These are phyloP conservation scores for Pterocles gutturalis DNA, from an alignment of 2,113 vertebrate species.

Conservation along the genomic window DNA sequence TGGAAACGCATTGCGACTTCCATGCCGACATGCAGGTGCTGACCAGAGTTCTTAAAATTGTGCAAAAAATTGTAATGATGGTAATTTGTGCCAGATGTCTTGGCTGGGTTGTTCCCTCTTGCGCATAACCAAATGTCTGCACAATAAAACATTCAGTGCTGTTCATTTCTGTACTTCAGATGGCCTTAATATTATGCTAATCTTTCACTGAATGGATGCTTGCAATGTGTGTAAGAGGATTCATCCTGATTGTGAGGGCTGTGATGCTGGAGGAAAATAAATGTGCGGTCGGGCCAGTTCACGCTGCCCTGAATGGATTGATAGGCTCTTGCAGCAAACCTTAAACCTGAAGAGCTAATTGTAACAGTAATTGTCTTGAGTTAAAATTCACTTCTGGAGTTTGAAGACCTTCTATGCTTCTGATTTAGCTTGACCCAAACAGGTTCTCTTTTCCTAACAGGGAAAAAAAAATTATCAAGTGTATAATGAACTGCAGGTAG, in stretches of 20 bases:
- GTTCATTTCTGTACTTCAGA: constrained; percentile 52
- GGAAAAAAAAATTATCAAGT: not conserved
- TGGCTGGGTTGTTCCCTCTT: constrained; percentile 43
- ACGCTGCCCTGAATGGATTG: not conserved
- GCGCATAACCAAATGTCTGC: not conserved
- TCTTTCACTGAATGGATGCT: constrained; percentile 33
- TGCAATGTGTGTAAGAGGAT: constrained; percentile 39
- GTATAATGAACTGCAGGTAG: not conserved
- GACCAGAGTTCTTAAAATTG: constrained; percentile 27
- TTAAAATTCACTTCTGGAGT: not conserved
- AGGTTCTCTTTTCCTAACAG: not conserved
- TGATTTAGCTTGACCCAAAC: not conserved
- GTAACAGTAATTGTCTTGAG: not conserved
- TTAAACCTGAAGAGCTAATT: not conserved
- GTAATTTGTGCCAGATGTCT: constrained; percentile 45
- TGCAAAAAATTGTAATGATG: not conserved
- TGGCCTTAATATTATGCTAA: constrained; percentile 53
- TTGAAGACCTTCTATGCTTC: not conserved
- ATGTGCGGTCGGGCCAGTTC: not conserved
- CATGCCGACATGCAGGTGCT: not conserved
- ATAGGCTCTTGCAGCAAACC: not conserved
- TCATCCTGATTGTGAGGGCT: constrained; percentile 21
- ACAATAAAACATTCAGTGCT: constrained; percentile 32
- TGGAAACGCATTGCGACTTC: constrained; percentile 12
- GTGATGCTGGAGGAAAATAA: not conserved